Evolutionary conservation across 2,797 vertebrate genomes (phyloP).

Genomic region (Scomberomorus guttatus): DNA sequence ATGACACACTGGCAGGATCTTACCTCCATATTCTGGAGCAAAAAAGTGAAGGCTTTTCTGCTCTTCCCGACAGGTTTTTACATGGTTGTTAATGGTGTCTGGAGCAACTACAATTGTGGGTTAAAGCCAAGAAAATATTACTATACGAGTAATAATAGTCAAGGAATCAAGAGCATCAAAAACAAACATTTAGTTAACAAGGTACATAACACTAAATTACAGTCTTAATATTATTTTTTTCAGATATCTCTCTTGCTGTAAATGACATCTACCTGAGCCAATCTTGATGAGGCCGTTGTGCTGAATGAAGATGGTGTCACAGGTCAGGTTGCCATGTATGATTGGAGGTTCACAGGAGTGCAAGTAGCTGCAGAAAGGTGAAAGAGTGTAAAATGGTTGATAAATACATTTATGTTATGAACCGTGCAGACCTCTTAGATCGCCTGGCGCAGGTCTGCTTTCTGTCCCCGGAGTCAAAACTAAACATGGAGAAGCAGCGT

Average conservation of each 20-base stretch:
- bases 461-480: no score
- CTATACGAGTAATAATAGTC: not conserved
- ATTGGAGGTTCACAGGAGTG: constrained; percentile 98
- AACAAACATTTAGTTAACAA: not conserved
- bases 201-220: not conserved
- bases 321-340: constrained; percentile 98
- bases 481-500: no score
- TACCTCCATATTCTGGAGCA: constrained; percentile 98
- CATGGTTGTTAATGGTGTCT: constrained; percentile 98
- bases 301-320: constrained; percentile 99
- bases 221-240: not conserved
- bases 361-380: constrained; percentile 88
- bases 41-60: constrained; percentile 99
- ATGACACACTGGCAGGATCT: not conserved
- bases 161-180: not conserved
- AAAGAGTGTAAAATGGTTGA: not conserved
- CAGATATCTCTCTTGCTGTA: not conserved
- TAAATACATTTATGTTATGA: not conserved
- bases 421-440: not conserved
- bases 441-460: not conserved
- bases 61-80: constrained; percentile 98
- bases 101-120: constrained; percentile 89
- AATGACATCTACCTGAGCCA: constrained; percentile 90
- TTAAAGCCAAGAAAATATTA: not conserved
- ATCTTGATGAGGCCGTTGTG: constrained; percentile 99